Evolutionary conservation across 2,888 invertebrate genomes (phyloP).

Genomic region (Apotomis turbidana): DNA sequence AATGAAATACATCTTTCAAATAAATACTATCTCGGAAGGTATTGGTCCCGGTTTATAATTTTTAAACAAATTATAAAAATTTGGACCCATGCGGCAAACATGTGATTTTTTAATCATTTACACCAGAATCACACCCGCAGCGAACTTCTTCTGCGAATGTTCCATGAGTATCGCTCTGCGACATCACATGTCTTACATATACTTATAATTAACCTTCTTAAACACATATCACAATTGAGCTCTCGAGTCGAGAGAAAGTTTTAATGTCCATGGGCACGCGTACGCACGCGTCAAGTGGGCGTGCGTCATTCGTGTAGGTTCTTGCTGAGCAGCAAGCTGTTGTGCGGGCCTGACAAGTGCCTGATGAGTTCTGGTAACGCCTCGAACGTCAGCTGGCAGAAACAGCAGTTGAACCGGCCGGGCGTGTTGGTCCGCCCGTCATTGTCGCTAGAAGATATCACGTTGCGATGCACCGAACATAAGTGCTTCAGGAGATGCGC

Average conservation of each 20-base stretch:
- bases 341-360: constrained; percentile 94
- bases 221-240: constrained; percentile 83
- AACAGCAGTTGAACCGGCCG: constrained; percentile 92
- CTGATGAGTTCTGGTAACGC: constrained; percentile 93
- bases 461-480: constrained; percentile 94
- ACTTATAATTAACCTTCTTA: constrained; percentile 75
- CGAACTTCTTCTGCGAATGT: constrained; percentile 64
- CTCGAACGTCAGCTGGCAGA: constrained; percentile 93
- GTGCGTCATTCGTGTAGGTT: constrained; percentile 90
- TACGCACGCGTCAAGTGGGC: constrained; percentile 65
- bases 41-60: constrained; percentile 84
- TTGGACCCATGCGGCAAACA: constrained; percentile 82
- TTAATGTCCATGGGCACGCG: constrained; percentile 76
- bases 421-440: constrained; percentile 85
- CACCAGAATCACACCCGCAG: constrained; percentile 69
- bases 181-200: constrained; percentile 71
- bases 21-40: constrained; percentile 84
- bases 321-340: constrained; percentile 93
- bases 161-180: constrained; percentile 80
- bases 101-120: constrained; percentile 71
- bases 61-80: constrained; percentile 84
- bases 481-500: constrained; percentile 94
- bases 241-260: constrained; percentile 74
- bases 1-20: constrained; percentile 82
- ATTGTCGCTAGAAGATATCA: constrained; percentile 92